These are phyloP conservation scores for Cyclophora albipunctata DNA, from an alignment of 2,888 invertebrate genomes.

Conservation along the genomic window DNA sequence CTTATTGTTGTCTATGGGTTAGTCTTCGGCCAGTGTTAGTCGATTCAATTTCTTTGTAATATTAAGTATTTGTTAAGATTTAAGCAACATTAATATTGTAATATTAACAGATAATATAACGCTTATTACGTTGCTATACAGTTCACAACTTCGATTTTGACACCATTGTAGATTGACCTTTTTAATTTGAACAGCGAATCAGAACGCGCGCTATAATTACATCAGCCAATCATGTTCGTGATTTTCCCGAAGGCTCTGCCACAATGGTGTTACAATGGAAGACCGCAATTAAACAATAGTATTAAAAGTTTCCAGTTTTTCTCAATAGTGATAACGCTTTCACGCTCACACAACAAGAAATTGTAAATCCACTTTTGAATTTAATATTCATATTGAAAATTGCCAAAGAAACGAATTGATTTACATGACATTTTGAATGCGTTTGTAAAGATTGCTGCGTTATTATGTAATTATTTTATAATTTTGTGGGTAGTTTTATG, in stretches of 20 bases:
- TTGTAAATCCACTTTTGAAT: constrained; percentile 75
- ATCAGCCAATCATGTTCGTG: constrained; percentile 7
- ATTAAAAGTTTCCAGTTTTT: constrained; percentile 58
- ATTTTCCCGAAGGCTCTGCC: constrained; percentile 9
- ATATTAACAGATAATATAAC: constrained; percentile 49
- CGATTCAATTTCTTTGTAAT: constrained; percentile 39
- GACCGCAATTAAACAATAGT: constrained; percentile 47
- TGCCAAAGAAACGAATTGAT: constrained; percentile 71
- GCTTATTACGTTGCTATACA: constrained; percentile 62
- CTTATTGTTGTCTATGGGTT: constrained; percentile 33
- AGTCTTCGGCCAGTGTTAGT: constrained; percentile 57
- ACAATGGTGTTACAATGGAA: constrained; percentile 29
- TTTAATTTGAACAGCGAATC: constrained; percentile 11
- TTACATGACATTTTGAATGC: constrained; percentile 29
- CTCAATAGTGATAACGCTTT: constrained; percentile 63
- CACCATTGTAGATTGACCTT: constrained; percentile 24
- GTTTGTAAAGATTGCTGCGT: constrained; percentile 48
- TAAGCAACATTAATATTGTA: constrained; percentile 42
- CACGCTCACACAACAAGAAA: constrained; percentile 53
- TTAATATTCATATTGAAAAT: constrained; percentile 35
- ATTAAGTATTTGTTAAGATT: constrained; percentile 46
- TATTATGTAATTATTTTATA: constrained; percentile 29
- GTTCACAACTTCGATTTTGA: constrained; percentile 31
- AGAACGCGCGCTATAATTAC: background rate
- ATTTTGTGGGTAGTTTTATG: constrained; percentile 38